Evolutionary conservation across 2,888 invertebrate species (phyloP), one percentile per base, ranked within the genome.

Genomic region (Galerucella pusilla): DNA sequence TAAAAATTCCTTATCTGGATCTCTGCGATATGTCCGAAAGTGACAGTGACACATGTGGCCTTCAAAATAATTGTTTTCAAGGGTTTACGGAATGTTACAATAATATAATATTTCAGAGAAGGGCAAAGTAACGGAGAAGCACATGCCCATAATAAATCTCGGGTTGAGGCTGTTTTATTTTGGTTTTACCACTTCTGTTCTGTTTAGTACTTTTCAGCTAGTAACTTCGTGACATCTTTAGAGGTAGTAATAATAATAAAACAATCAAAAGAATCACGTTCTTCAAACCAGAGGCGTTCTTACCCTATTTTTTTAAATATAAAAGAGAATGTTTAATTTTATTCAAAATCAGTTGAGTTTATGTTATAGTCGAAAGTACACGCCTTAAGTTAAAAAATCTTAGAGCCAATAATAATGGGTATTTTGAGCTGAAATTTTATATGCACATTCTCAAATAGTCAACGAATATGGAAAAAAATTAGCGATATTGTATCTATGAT

Each of bases 141-240:
- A 74, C 42, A 70, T 74, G 74, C 65, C 69, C 60, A 49, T 46
- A 46, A 69, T 69, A 70, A 64, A 69, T 74, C 70, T 70, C 42
- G 11, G 52, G 16, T 10, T 66, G n/a, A 57, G 74, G 45, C 74
- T 74, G 74, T 60, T 74, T 74, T 66, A 74, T 65, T 74, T 74
- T 66, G 20, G 52, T 69, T 74, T 74, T 60, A 60, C 74, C 74
- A 74, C 74, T 74, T 70, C 70, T 60, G 59, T 14, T 11, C 25
- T 45, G 49, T 28, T 68, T 35, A 68, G 69, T 69, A 69, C 61
- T 49, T 45, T 45, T 20, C 45, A 65, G 66, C 59, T 54, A 64
- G 71, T 68, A 20, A 68, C 69, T 59, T 69, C 45, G n/a, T 70
- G 70, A 70, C 72, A 66, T 57, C 10, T 72, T 72, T 72, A 46